Evolutionary conservation across 2,888 invertebrate genomes (phyloP), one percentile per base, ranked within the genome.

Genomic region (Clusia tigrina): DNA sequence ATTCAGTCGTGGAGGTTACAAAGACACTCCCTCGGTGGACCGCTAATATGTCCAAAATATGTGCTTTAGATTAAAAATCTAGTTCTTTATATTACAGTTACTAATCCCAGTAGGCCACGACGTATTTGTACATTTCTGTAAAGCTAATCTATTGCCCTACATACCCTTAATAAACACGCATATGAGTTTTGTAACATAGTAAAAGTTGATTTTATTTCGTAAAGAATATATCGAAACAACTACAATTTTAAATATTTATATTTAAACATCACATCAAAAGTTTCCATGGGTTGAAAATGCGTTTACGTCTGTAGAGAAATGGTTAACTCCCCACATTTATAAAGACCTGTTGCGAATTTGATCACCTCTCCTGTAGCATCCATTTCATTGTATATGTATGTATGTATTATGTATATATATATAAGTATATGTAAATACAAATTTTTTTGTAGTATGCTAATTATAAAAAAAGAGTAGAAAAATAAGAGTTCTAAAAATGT

Each of bases 251-350:
- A 48, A 20, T 48, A 48, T 20, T 48, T 64, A 69, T 73, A 70
- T 63, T 74, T 74, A 74, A 78, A 78, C 76, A 78, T 78, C 78
- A 78, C 78, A 78, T 78, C 72, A 72, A 74, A 74, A 74, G 69
- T 76, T 74, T 69, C 67, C 65, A 61, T 66, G 65, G 65, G 18
- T 48, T 48, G 18, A 12, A 48, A 9, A 32, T 32, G 32, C 12
- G 18, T 48, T 48, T 48, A 3, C 22, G 18, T 48, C 6, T 20
- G 3, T 12, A 48, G 48, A 48, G 22, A 48, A 48, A 42, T 42
- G 42, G 10, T 42, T n/a, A 71, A 71, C 74, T 67, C 74, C 68
- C 71, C 74, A 70, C 72, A 75, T 74, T 74, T 15, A 17, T 15
- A n/a, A 9, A 15, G 42, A 10, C 42, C 42, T 42, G 42, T 42